Percentiles rank a stretch among this genome's conserved stretches.
phyloP scores from a whole-genome alignment of 2,113 vertebrate genomes.

The Puffinus mauretanicus region DNA sequence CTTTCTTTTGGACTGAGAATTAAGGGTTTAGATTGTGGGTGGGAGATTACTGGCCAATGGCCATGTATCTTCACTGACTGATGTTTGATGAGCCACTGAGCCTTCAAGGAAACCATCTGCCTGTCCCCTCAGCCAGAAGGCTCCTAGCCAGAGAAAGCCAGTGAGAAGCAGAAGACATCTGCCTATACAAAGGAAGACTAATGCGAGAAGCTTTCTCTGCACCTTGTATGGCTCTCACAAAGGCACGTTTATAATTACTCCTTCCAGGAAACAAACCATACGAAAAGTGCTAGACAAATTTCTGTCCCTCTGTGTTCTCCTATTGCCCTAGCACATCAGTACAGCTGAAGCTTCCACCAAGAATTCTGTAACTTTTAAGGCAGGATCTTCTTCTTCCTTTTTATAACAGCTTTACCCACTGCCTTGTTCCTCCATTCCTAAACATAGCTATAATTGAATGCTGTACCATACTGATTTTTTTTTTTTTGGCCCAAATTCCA shows the following conservation, averaged over 20 bases:
- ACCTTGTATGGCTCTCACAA: not conserved
- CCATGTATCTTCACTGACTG: not conserved
- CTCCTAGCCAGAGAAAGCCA: not conserved
- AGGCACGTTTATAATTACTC: not conserved
- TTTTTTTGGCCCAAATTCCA: not conserved
- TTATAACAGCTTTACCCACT: not conserved
- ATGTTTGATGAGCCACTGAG: not conserved
- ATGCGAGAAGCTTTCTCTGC: not conserved
- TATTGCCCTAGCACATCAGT: not conserved
- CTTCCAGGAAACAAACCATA: not conserved
- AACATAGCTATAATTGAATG: rapidly evolving
- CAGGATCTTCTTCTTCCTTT: not conserved
- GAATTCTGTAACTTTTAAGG: not conserved
- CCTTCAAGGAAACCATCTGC: conserved; percentile 39
- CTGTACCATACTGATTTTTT: rapidly evolving
- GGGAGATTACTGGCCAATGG: not conserved
- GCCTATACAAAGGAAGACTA: not conserved
- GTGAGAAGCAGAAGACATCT: not conserved
- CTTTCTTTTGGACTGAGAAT: not conserved
- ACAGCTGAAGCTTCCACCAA: not conserved
- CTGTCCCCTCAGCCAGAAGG: not conserved
- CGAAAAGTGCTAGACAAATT: not conserved
- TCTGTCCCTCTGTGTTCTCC: not conserved
- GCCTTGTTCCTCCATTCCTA: not conserved
- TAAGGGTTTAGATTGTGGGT: not conserved